Evolutionary conservation across 2,113 vertebrate species (phyloP).

Genomic region (Chaetorhynchus papuensis): DNA sequence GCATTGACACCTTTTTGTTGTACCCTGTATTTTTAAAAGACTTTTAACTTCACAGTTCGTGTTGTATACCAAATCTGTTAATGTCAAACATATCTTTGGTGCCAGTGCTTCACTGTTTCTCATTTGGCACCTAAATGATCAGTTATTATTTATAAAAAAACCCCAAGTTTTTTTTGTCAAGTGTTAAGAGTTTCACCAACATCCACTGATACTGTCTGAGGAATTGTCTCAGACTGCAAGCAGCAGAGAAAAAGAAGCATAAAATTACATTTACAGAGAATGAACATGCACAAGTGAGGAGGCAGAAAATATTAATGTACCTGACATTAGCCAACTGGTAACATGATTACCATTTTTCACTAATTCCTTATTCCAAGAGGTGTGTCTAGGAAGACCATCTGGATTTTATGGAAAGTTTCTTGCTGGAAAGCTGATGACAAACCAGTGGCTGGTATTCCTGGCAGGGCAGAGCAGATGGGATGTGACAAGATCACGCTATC

Average conservation of each 20-base stretch:
- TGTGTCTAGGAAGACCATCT: background rate
- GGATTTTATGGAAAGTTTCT: background rate
- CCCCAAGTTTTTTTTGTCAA: background rate
- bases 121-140: background rate
- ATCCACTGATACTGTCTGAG: background rate
- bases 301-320: background rate
- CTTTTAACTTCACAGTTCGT: background rate
- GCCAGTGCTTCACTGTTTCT: background rate
- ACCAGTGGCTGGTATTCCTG: background rate
- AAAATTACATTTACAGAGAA: background rate
- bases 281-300: rapidly evolving
- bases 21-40: background rate
- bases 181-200: background rate
- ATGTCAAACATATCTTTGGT: background rate
- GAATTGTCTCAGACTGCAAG: background rate
- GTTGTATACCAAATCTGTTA: background rate
- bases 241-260: background rate
- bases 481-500: background rate
- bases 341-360: background rate
- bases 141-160: background rate
- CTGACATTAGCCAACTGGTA: background rate
- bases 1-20: background rate
- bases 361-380: background rate
- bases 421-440: background rate
- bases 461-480: background rate